Evolutionary conservation across 2,113 vertebrate species (phyloP).

Genomic region (Vulpes ferrilata): DNA sequence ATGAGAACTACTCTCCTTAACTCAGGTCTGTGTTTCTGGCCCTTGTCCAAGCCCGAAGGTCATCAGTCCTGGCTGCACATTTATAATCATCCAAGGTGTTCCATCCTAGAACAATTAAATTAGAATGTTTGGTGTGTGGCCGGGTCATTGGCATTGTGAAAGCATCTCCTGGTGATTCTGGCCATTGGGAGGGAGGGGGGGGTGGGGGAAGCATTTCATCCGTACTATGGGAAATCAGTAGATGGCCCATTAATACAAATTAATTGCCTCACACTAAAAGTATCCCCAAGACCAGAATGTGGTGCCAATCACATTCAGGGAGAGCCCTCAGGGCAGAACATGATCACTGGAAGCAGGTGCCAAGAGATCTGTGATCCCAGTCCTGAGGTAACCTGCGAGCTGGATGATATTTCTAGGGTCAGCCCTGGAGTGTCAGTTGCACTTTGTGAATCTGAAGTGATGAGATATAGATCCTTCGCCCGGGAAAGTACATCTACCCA

Average conservation of each 20-base stretch:
- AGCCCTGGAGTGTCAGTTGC: neutral
- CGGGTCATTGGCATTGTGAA: neutral
- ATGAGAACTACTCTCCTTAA: neutral
- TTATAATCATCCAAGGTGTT: neutral
- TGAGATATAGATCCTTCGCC: neutral
- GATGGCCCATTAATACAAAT: neutral
- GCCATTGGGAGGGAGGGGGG: neutral
- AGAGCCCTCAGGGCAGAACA: neutral
- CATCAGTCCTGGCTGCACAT: neutral
- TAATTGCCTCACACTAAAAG: neutral
- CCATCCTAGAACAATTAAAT: neutral
- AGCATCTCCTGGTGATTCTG: neutral
- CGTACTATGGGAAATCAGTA: neutral
- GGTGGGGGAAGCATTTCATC: neutral
- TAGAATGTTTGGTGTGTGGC: neutral
- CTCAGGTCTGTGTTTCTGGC: neutral
- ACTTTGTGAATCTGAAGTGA: neutral
- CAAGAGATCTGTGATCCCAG: neutral
- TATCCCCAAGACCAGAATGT: neutral
- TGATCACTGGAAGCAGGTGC: neutral
- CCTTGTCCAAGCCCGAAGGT: neutral
- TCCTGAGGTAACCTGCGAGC: accelerated
- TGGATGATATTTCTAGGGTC: neutral
- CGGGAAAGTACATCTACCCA: neutral
- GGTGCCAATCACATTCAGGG: neutral